Conservation (phyloP, 2,113 vertebrate species). For the Nesogale talazaci region DNA sequence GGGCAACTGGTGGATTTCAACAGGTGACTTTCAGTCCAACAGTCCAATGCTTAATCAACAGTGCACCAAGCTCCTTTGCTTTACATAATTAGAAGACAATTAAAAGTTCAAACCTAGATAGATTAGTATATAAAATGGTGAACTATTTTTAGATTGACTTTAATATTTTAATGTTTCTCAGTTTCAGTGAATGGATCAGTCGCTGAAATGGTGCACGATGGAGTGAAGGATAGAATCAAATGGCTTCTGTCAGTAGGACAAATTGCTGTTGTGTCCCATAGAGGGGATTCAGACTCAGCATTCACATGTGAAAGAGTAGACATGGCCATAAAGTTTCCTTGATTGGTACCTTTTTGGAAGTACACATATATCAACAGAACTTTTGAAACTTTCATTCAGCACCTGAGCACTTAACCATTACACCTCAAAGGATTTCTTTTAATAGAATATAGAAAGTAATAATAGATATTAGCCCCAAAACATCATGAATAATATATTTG, state of each 20-base stretch:
- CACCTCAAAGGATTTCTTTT: not conserved
- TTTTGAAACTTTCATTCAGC: no score
- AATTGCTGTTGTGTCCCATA: not conserved
- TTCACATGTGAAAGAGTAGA: not conserved
- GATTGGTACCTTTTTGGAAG: not conserved
- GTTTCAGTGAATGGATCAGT: not conserved
- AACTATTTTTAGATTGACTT: not conserved
- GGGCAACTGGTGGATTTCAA: no score
- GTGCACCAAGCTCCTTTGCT: not conserved
- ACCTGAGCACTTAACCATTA: not conserved
- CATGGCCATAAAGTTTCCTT: not conserved
- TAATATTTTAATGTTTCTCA: not conserved
- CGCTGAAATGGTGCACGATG: not conserved
- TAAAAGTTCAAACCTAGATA: not conserved
- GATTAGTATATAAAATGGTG: not conserved
- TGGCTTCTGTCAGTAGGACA: not conserved
- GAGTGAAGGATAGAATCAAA: not conserved
- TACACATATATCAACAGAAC: no score
- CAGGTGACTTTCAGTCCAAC: no score
- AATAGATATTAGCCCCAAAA: not conserved
- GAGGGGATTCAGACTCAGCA: not conserved
- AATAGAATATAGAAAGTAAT: constrained; percentile 4
- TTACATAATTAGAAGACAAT: not conserved
- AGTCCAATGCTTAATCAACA: no score
- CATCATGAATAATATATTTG: not conserved